Evolutionary conservation across 1,140 invertebrate genomes (phyloP).

Genomic region (Trichomalopsis sarcophagae): DNA sequence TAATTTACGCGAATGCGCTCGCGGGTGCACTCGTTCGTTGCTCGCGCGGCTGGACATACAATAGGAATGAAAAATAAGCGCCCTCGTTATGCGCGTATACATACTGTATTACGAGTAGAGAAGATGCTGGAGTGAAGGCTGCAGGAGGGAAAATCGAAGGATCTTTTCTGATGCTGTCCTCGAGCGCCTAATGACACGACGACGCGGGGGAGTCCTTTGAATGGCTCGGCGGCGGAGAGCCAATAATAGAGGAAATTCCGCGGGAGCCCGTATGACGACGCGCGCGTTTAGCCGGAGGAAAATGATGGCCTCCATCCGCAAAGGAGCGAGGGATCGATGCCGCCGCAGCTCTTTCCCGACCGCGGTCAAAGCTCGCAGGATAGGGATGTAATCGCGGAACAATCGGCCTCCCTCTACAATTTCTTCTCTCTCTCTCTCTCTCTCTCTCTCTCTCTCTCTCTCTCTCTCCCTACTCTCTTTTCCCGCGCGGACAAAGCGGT

Average conservation of each 20-base stretch:
- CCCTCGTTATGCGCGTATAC: too few relatives aligned
- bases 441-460: not conserved
- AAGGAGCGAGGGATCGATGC: not conserved
- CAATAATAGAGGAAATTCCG: not conserved
- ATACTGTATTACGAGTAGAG: too few relatives aligned
- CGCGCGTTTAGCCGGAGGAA: not conserved
- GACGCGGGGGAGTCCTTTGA: not conserved
- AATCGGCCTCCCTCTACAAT: not conserved
- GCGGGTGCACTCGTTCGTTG: too few relatives aligned
- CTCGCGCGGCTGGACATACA: too few relatives aligned
- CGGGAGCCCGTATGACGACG: not conserved
- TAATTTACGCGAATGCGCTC: not conserved
- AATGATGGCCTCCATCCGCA: not conserved
- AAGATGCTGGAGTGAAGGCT: not conserved
- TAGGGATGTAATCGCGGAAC: slow-evolving; percentile 12
- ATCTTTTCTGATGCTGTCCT: not conserved
- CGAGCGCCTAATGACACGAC: not conserved
- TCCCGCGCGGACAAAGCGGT: not conserved
- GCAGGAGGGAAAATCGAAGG: not conserved
- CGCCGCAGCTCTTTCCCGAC: not conserved
- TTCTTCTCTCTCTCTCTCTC: not conserved
- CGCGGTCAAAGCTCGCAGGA: not conserved
- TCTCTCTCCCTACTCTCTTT: not conserved
- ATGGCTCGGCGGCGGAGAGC: not conserved
- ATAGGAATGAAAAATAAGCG: too few relatives aligned